Percentiles rank a stretch among this genome's conserved stretches.
These are phyloP conservation scores for Mythimna loreyi DNA, from an alignment of 2,888 invertebrate species.

Conservation along the genomic window DNA sequence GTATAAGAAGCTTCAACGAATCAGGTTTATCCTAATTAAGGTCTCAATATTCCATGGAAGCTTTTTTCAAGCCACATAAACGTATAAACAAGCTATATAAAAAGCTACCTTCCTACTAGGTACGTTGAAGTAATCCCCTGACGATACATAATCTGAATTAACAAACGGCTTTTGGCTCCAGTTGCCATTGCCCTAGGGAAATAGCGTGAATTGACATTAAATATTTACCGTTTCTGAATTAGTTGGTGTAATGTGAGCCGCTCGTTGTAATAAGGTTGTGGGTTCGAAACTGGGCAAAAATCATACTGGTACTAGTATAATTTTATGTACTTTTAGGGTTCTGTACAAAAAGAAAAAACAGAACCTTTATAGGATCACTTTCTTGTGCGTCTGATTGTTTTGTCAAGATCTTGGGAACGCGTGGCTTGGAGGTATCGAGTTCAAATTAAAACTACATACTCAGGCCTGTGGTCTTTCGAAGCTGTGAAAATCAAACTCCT, in stretches of 20 bases:
- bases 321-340: too few species aligned
- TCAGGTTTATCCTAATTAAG: background rate
- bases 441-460: too few species aligned
- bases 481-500: too few species aligned
- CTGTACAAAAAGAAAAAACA: too few species aligned
- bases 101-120: background rate
- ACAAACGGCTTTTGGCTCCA: conserved; percentile 20
- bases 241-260: background rate
- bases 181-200: conserved; percentile 41
- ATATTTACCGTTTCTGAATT: conserved; percentile 56
- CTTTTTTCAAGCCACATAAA: background rate
- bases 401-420: too few species aligned
- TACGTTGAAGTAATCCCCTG: conserved; percentile 16
- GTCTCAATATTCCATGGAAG: background rate
- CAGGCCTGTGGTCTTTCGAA: too few species aligned
- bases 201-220: conserved; percentile 57
- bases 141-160: conserved; percentile 38
- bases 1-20: background rate
- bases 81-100: background rate
- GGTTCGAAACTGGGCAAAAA: too few species aligned
- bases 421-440: too few species aligned
- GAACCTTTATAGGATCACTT: too few species aligned
- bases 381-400: too few species aligned
- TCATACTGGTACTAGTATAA: too few species aligned
- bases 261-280: too few species aligned